Evolutionary conservation across 2,113 vertebrate species (phyloP).

Genomic region (Pterophyllum scalare): DNA sequence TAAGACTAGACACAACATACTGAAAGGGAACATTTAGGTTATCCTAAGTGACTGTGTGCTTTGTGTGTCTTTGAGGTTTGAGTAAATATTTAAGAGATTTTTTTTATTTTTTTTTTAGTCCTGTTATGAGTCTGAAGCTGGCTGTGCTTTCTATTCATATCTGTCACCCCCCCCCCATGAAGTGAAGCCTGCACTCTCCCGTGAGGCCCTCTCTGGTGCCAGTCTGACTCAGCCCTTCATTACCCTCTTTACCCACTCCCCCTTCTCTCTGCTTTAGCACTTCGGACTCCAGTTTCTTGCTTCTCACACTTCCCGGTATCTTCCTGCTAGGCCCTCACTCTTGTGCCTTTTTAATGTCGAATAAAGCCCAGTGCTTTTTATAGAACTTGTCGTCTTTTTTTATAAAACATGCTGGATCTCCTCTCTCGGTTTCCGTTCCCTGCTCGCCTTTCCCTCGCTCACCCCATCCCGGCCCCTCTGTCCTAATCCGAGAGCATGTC

Average conservation of each 20-base stretch:
- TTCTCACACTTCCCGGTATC: slow-evolving; percentile 17
- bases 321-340: background rate
- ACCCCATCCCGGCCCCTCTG: slow-evolving; percentile 28
- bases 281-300: slow-evolving; percentile 20
- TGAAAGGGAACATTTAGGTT: background rate
- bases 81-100: background rate
- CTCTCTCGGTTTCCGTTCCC: background rate
- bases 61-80: background rate
- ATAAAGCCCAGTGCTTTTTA: slow-evolving; percentile 13
- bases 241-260: slow-evolving; percentile 23
- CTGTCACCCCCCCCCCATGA: background rate
- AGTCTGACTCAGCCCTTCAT: slow-evolving; percentile 39
- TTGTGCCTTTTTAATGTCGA: slow-evolving; percentile 12
- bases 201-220: slow-evolving; percentile 55
- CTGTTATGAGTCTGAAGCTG: background rate
- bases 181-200: slow-evolving; percentile 27
- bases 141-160: slow-evolving; percentile 22
- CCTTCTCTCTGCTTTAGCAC: slow-evolving; percentile 5
- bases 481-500: slow-evolving; percentile 56
- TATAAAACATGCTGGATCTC: background rate
- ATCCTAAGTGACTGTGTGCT: background rate
- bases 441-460: background rate
- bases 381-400: background rate
- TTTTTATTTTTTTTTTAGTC: background rate
- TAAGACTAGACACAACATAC: background rate